Evolutionary conservation across 2,888 invertebrate species (phyloP).

Genomic region (Urechis unicinctus): DNA sequence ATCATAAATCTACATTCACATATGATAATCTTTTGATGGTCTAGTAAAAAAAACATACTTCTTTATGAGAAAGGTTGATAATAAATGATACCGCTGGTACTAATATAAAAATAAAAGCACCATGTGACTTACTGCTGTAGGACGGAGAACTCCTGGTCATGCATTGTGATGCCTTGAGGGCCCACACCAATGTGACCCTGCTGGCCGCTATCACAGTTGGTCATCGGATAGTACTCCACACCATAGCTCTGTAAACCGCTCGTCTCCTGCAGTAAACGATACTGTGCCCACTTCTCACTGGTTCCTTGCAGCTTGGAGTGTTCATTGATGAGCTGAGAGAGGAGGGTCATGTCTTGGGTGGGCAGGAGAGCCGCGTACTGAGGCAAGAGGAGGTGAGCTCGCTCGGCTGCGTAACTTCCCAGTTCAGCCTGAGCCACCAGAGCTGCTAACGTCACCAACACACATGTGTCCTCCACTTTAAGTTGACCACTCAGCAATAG

Average conservation of each 20-base stretch:
- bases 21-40: too few relatives aligned
- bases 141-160: not conserved
- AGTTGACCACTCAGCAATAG: constrained; percentile 66
- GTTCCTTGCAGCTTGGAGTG: not conserved
- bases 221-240: not conserved
- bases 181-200: not conserved
- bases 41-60: too few relatives aligned
- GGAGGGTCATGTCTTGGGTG: not conserved
- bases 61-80: too few relatives aligned
- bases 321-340: not conserved
- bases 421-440: constrained; percentile 70
- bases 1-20: too few relatives aligned
- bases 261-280: not conserved
- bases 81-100: too few relatives aligned
- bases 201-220: not conserved
- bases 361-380: not conserved
- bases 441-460: constrained; percentile 67
- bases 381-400: not conserved
- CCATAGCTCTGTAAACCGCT: not conserved
- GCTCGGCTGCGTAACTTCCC: constrained; percentile 57
- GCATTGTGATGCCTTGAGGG: not conserved
- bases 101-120: too few relatives aligned
- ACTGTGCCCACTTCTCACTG: not conserved
- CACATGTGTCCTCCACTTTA: constrained; percentile 64
- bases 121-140: too few relatives aligned